These are phyloP conservation scores for Onychostruthus taczanowskii DNA, from an alignment of 2,113 vertebrate genomes.

Conservation along the genomic window DNA sequence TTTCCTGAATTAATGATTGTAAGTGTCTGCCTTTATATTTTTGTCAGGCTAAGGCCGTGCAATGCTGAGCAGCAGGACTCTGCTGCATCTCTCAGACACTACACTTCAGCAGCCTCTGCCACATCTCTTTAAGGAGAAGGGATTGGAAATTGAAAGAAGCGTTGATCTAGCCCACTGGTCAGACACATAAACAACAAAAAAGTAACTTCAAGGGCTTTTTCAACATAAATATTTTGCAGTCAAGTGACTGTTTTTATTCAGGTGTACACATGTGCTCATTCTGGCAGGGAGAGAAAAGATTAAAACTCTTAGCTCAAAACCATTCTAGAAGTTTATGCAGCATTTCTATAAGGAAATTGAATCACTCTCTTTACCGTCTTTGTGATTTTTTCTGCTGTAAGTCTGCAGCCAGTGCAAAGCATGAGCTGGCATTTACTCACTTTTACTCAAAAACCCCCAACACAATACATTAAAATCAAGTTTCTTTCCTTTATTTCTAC, in stretches of 20 bases:
- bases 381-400: neutral
- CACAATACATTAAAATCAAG: neutral
- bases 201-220: neutral
- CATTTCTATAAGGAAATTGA: neutral
- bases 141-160: neutral
- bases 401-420: neutral
- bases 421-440: neutral
- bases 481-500: neutral
- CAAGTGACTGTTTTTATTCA: neutral
- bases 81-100: neutral
- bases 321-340: neutral
- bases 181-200: neutral
- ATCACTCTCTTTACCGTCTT: neutral
- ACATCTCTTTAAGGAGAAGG: neutral
- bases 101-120: neutral
- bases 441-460: neutral
- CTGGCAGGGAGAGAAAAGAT: neutral
- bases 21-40: neutral
- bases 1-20: neutral
- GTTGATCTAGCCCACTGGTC: neutral
- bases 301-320: neutral
- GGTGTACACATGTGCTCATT: neutral
- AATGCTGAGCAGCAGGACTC: neutral
- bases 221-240: neutral
- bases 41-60: neutral